Evolutionary conservation across 2,888 invertebrate genomes (phyloP), one percentile per base, ranked within the genome.

Genomic region (Brachycybe producta): DNA sequence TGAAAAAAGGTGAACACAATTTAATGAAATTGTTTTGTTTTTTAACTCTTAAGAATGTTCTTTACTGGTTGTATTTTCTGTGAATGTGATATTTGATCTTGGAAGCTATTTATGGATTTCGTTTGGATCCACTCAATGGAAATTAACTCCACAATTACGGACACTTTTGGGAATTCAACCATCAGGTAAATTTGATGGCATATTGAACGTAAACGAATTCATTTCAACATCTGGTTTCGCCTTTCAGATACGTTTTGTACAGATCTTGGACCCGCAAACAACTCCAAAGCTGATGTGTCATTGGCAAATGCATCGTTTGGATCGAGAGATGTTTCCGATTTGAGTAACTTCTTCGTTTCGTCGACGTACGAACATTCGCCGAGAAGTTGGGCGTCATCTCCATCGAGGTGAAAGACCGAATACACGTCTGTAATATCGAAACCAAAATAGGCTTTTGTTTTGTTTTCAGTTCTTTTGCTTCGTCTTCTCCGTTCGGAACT

Each of bases 51-150:
- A 5, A 46, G 46, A 46, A 39, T 15, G 34, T 2, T 23, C 21
- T 1, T 5, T 46, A 13, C 35, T 21, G n/a, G 46, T 38, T 21
- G 24, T 46, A 5, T 46, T 46, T 39, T 15, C 38, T 11, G 8
- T 17, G 13, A 46, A 46, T 19, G 34, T 46, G 15, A 17, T 23
- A n/a, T 36, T 36, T 11, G 46, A 34, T 13, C 7, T 46, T 8
- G 5, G 13, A 15, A 13, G n/a, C 15, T 46, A 46, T 23, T 15
- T 46, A 13, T 39, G 36, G 19, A 15, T 23, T 15, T 39, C n/a
- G n/a, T 46, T 36, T 23, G 38, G n/a, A 17, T 15, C 46, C n/a
- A 34, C 46, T 8, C n/a, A n/a, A n/a, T 39, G 34, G 46, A 7
- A 42, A 15, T 23, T 46, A 17, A 19, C 41, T 15, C 24, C n/a